A percentile compares a stretch with the other conserved stretches of the same genome.
Evolutionary conservation across 2,797 vertebrate species (phyloP).

Genomic region (Anisognathus igniventris): DNA sequence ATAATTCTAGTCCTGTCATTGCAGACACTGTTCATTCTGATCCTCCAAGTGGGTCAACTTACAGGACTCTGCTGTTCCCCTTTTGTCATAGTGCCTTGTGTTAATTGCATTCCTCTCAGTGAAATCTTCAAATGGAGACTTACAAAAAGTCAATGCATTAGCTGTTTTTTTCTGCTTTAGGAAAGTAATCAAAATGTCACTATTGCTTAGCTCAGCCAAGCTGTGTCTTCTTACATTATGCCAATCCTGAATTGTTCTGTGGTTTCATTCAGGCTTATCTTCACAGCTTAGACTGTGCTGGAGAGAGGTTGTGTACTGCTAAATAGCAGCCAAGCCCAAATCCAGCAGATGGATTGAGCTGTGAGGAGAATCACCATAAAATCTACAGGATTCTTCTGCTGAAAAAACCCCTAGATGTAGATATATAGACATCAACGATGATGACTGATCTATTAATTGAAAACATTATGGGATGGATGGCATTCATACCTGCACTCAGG

Average conservation of each 20-base stretch:
- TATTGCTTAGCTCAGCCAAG: constrained; percentile 19
- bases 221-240: background rate
- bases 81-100: constrained; percentile 61
- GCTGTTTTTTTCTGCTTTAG: constrained; percentile 50
- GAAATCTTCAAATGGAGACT: constrained; percentile 65
- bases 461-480: background rate
- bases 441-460: background rate
- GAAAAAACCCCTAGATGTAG: background rate
- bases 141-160: constrained; percentile 65
- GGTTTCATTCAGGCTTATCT: constrained; percentile 6
- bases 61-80: constrained; percentile 56
- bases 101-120: constrained; percentile 67
- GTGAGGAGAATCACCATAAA: background rate
- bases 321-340: background rate
- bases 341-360: background rate
- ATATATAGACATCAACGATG: background rate
- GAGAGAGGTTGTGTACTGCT: background rate
- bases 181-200: constrained; percentile 38
- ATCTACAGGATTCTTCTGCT: background rate
- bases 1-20: constrained; percentile 69
- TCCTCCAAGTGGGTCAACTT: constrained; percentile 65
- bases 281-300: background rate
- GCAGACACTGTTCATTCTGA: constrained; percentile 65
- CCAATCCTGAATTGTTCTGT: background rate
- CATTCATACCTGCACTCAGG: background rate